Evolutionary conservation across 2,888 invertebrate genomes (phyloP), one percentile per base, ranked within the genome.

Genomic region (Pollenia angustigena): DNA sequence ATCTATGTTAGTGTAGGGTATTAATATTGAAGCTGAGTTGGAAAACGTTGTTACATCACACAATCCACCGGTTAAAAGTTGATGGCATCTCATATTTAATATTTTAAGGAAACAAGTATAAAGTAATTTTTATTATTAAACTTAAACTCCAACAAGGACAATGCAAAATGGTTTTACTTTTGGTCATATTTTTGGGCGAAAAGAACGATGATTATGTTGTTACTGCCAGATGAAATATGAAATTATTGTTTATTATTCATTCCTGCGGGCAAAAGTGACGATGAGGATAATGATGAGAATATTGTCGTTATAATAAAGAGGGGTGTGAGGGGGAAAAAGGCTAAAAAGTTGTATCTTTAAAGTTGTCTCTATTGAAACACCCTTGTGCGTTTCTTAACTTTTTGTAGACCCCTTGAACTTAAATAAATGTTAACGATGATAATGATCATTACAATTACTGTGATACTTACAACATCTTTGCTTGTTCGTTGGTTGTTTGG

Each of bases 151-250:
- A 18, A 52, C 79, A 75, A 85, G 75, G 75, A 76, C 75, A 81
- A 56, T 58, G n/a, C 11, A 56, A 32, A 81, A 85, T 76, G 62
- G 8, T 42, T 71, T 64, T 62, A 85, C 80, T 80, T 68, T 44
- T 62, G 80, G 56, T 75, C 75, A 85, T 75, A 50, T 80, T 60
- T 52, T 50, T 50, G 4, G 3, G 56, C 44, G 8, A 60, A 40
- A 4, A 48, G 42, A 66, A 2, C 12, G 4, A 8, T 50, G 32
- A 18, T 40, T 10, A 40, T 60, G 52, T 18, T 40, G 18, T 46
- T n/a, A 18, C 14, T 50, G 42, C 0, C 18, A 14, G 50, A 14
- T 75, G 40, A 42, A 60, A 42, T 48, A 48, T 58, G 9, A 58
- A 60, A 62, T 18, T 44, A 10, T 62, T n/a, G 18, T 44, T 64